A percentile compares a stretch with the other conserved stretches of the same genome.
Evolutionary conservation across 2,888 invertebrate species (phyloP).

Genomic region (Hedychridium roseum): DNA sequence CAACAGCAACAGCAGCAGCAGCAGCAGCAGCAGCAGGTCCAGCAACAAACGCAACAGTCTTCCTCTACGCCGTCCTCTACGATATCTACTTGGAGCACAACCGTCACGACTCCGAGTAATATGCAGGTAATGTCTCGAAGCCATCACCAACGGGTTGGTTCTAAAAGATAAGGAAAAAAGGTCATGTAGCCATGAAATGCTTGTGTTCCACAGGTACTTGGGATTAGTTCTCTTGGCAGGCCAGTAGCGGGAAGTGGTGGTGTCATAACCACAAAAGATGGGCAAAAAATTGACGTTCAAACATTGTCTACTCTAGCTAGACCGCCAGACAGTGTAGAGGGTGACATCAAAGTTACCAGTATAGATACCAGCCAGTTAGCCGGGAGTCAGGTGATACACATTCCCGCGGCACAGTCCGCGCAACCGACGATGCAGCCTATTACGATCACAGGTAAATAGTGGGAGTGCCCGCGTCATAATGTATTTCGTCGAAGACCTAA

Average conservation of each 20-base stretch:
- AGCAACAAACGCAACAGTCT: slow-evolving; percentile 58
- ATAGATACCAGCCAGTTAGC: slow-evolving; percentile 59
- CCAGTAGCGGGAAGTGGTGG: slow-evolving; percentile 43
- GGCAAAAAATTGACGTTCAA: slow-evolving; percentile 60
- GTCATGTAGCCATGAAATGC: background rate
- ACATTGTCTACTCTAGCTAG: slow-evolving; percentile 52
- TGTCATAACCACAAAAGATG: slow-evolving; percentile 59
- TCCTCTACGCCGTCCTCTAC: slow-evolving; percentile 59
- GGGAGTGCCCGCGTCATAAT: no score
- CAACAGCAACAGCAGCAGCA: slow-evolving; percentile 40
- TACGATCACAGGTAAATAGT: slow-evolving; percentile 69
- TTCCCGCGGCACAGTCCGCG: slow-evolving; percentile 49
- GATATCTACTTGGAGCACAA: slow-evolving; percentile 57
- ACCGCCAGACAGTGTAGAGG: slow-evolving; percentile 49
- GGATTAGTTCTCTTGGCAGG: slow-evolving; percentile 54
- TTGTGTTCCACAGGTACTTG: slow-evolving; percentile 47
- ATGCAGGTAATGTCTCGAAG: slow-evolving; percentile 51
- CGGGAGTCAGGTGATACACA: slow-evolving; percentile 60
- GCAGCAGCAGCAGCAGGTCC: slow-evolving; percentile 48
- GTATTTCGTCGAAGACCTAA: background rate
- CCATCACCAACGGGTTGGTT: background rate
- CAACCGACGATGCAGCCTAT: slow-evolving; percentile 69
- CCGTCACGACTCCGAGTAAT: slow-evolving; percentile 57
- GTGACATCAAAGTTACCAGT: slow-evolving; percentile 58
- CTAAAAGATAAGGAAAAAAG: background rate